A percentile compares a stretch with the other conserved stretches of the same genome.
Evolutionary conservation across 1,140 invertebrate species (phyloP).

Genomic region (Sesamia nonagrioides): DNA sequence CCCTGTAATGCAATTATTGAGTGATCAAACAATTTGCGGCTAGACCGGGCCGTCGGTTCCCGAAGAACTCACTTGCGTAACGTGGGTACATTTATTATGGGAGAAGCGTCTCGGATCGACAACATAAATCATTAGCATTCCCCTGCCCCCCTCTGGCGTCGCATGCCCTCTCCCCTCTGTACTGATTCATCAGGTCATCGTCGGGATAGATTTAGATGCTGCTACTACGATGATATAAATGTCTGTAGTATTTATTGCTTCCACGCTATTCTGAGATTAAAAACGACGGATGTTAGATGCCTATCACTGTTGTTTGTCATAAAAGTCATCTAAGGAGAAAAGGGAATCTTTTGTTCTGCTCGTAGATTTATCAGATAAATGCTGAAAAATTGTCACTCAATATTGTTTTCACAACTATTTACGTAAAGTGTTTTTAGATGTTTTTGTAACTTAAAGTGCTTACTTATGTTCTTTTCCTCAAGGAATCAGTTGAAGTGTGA

Average conservation of each 20-base stretch:
- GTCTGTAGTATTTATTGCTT: constrained; percentile 25
- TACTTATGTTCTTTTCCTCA: background rate
- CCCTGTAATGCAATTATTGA: constrained; percentile 40
- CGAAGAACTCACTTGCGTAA: constrained; percentile 57
- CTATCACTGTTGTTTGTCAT: background rate
- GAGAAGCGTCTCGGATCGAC: constrained; percentile 69
- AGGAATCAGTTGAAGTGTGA: background rate
- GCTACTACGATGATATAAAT: constrained; percentile 34
- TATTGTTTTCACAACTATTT: background rate
- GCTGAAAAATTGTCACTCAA: background rate
- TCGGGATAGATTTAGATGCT: constrained; percentile 42
- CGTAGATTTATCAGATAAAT: background rate
- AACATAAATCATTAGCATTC: constrained; percentile 76
- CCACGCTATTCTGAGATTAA: constrained; percentile 24
- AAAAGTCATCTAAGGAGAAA: background rate
- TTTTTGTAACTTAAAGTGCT: background rate
- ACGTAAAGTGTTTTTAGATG: background rate
- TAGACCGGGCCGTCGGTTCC: constrained; percentile 16
- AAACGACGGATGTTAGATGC: constrained; percentile 2
- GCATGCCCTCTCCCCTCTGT: constrained; percentile 38
- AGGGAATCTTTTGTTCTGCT: background rate
- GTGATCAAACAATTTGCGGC: constrained; percentile 46
- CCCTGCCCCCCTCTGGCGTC: constrained; percentile 28
- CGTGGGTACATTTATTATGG: constrained; percentile 73
- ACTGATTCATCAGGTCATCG: constrained; percentile 66